Evolutionary conservation across 1,140 invertebrate genomes (phyloP), one percentile per base, ranked within the genome.

Genomic region (Conus betulinus): DNA sequence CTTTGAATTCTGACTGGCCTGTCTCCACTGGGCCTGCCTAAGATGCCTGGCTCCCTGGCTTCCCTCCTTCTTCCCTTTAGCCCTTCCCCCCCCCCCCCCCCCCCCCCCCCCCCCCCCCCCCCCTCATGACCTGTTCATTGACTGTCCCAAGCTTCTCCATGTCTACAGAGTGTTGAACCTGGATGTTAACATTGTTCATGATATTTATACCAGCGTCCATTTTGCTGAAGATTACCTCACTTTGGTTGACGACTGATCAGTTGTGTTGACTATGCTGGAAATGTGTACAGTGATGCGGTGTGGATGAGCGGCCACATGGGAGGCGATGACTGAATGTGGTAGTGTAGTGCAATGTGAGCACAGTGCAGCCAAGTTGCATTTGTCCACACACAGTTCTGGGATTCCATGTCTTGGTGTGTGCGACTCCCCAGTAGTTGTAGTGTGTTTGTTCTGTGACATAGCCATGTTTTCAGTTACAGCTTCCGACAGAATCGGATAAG

Each of bases 161-260:
- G 27, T 55, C 20, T 17, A 6, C 53, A 25, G 39, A 78, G 10
- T 51, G 23, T 55, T 53, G 39, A 25, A 27, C 13, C 17, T 55
- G 51, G 51, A 81, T 81, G 79, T 81, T 81, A 20, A 81, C 27
- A 81, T 53, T 53, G 79, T 81, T 81, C 53, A 53, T 51, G 39
- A 53, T 53, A 81, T 81, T 81, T 81, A 81, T 53, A 81, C 13
- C 79, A 53, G 79, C 79, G 23, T 81, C 79, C 20, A 23, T 81
- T 39, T 27, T 53, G 79, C 79, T 81, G 79, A 20, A 53, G 23
- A 23, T 81, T 81, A 81, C 79, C 79, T 81, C 79, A 81, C 11
- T 81, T 39, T 81, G 51, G 79, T 81, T 81, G 39, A 53, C 2
- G 51, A 81, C 13, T 81, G 39, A 13, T 53, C 20, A 23, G 8